Base-by-base conservation (phyloP, 1,140 invertebrate species). In the Megalopta genalis region DNA sequence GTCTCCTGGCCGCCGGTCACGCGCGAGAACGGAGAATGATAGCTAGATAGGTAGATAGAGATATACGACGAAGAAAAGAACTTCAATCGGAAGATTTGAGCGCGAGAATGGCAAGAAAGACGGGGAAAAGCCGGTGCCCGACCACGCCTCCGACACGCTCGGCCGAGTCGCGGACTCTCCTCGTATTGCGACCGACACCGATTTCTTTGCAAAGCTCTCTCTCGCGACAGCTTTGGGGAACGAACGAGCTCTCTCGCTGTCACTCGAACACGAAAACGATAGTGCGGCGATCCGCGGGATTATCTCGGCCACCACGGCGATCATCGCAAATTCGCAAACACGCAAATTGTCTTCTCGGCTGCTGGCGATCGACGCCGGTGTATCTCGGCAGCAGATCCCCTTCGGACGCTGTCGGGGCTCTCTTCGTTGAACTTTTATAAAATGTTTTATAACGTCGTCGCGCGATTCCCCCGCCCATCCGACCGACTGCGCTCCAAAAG, bases 101-200 rank as follows among this genome's bases (percentile, higher is more conserved):
- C 89, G 90, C 90, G 90, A 92, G 88, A 92, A 92, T 91, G 82
- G 87, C 88, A 91, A 90, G 89, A 64, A 57, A 64, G 76, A 91
- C 87, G 86, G 88, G 85, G 88, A 90, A 25, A 88, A 84, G 80
- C 69, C 76, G 77, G 80, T 65, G 84, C 68, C 16, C 63, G 80
- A 74, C 62, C 74, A 67, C 79, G 74, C 73, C 84, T 82, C 83
- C 80, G 83, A 80, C 42, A 46, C 25, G 54, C 32, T 54, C 57
- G 75, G 63, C 75, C 77, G 76, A 78, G 70, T 66, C 77, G 80
- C 84, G 76, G 75, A 73, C 46, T 76, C 80, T 86, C 69, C 82
- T 86, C 77, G 73, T 80, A 70, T 86, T 75, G 84, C 80, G 85
- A 86, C 85, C 78, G 82, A 73, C 69, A 65, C 59, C 57, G 77